These are phyloP conservation scores for Puma concolor DNA, from an alignment of 2,113 vertebrate species.

Conservation along the genomic window DNA sequence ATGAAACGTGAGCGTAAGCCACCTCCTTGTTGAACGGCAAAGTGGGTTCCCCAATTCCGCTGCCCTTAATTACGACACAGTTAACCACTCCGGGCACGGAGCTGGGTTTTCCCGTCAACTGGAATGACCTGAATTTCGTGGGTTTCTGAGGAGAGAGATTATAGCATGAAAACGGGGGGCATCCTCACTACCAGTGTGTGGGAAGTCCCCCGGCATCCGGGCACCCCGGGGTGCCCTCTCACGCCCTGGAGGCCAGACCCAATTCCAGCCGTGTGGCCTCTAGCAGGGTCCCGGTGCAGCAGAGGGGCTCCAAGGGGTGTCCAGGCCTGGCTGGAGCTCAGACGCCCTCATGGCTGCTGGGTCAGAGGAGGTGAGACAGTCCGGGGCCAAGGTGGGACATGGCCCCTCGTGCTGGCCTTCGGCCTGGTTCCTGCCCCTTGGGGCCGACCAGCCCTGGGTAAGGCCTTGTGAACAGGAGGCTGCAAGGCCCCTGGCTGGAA, in stretches of 20 bases:
- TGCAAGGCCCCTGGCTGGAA: not conserved
- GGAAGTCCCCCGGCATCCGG: not conserved
- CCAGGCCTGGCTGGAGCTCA: not conserved
- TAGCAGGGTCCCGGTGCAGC: not conserved
- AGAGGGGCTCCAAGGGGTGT: not conserved
- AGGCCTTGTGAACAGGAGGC: not conserved
- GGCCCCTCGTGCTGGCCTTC: not conserved
- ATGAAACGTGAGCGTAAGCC: rapidly evolving
- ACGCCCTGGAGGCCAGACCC: too few species aligned
- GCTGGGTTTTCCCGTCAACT: rapidly evolving
- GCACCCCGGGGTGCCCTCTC: not conserved
- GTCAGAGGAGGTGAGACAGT: not conserved
- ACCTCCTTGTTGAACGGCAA: rapidly evolving
- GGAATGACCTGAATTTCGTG: not conserved
- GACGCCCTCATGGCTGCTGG: rapidly evolving
- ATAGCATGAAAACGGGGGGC: rapidly evolving
- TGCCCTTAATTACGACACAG: rapidly evolving
- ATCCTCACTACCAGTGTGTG: not conserved
- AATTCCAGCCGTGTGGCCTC: not conserved
- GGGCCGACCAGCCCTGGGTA: rapidly evolving
- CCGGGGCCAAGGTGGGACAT: not conserved
- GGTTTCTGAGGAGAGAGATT: too few species aligned
- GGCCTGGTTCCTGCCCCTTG: not conserved
- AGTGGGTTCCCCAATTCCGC: not conserved
- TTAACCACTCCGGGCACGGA: not conserved